Evolutionary conservation across 2,113 vertebrate species (phyloP).

Genomic region (Cyanoderma ruficeps): DNA sequence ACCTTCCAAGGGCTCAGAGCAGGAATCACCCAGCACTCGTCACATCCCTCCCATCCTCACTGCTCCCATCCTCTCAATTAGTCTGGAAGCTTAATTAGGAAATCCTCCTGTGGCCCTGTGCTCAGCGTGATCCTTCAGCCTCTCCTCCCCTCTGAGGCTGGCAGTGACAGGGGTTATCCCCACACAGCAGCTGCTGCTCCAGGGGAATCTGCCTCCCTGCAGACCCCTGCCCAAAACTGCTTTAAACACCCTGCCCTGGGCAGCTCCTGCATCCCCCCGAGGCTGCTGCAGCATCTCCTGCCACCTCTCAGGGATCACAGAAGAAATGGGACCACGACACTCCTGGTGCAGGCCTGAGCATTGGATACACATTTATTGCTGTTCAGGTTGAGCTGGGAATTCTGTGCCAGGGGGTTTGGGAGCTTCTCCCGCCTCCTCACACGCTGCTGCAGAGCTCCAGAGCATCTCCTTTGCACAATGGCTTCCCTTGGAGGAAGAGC

Average conservation of each 20-base stretch:
- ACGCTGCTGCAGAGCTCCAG: not conserved
- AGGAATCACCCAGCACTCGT: not conserved
- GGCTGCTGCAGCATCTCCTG: not conserved
- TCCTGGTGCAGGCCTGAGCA: not conserved
- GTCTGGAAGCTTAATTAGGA: not conserved
- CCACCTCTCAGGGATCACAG: not conserved
- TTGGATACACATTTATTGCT: not conserved
- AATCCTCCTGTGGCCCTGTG: not conserved
- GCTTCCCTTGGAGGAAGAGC: not conserved
- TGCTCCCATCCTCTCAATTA: not conserved
- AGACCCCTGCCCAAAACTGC: not conserved
- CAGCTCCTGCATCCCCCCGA: not conserved
- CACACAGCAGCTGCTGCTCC: not conserved
- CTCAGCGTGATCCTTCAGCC: not conserved
- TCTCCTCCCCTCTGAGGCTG: not conserved
- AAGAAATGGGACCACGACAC: not conserved
- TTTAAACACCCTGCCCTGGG: not conserved
- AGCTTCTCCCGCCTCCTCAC: not conserved
- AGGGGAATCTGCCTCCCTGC: not conserved
- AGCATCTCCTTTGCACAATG: not conserved
- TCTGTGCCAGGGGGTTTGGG: not conserved
- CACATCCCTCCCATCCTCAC: not conserved
- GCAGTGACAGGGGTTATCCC: fast-evolving
- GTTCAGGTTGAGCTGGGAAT: not conserved
- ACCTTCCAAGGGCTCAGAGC: not conserved